Evolutionary conservation across 92 coral and sea anemone genomes (phyloP), one percentile per base, ranked within the genome.

Genomic region (Anthopleura xanthogrammica): DNA sequence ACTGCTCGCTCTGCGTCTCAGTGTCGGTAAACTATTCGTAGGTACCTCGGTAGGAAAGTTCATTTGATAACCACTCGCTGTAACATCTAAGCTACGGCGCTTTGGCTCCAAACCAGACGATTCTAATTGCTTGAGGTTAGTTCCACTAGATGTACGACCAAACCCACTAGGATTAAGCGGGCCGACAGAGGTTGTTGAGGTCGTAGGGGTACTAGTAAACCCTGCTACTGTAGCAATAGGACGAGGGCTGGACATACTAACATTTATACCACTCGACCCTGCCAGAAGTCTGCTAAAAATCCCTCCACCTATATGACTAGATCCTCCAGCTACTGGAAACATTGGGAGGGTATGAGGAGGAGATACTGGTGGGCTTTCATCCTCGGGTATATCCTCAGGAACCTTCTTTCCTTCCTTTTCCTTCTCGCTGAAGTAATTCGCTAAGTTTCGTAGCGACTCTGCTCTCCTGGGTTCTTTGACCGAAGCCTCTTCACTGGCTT

Each of bases 1-100:
- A 78, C 95, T 97, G 76, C 99, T 97, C 14, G 99, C 98, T 7
- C 97, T 90, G 60, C 99, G 91, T 46, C 94, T 80, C 77, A 97
- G 85, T 10, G 97, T 88, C 12, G 98, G 98, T 39, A 97, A 65
- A 72, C 90, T 83, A 12, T 80, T 39, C 4, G 90, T 68, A 41
- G 85, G 58, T 11, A 81, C 64, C 16, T 85, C 90, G 65, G 73
- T 65, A 2, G 84, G 57, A 20, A 86, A 68, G 42, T 78, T 77
- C 14, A 81, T 52, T 11, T 80, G 60, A 72, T 64, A 74, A 8
- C 83, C 78, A 80, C 75, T 46, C 8, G 82, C 57, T 48, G 80
- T 82, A 20, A 92, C 86, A 77, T 90, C 90, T 13, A 91, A 39
- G 87, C 95, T 94, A 66, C 86, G 92, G 48, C 94, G 93, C 83